phyloP scores from a whole-genome alignment of 2,888 invertebrate species.

The Lampropteryx suffumata region DNA sequence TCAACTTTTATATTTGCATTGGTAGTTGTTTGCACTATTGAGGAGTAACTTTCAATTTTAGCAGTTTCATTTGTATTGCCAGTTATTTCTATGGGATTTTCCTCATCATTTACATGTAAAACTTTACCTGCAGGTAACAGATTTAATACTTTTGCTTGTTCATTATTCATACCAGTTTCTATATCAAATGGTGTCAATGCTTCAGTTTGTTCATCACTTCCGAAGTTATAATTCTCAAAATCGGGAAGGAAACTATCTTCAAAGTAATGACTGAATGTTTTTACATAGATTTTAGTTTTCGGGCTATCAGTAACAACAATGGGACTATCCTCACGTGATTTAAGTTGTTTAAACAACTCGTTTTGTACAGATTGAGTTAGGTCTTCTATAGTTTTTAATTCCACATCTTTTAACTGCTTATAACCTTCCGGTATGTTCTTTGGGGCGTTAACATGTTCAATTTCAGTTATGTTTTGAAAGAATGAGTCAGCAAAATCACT shows the following conservation, averaged over 20 bases:
- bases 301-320: slow-evolving; percentile 42
- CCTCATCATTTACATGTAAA: too few relatives aligned
- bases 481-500: slow-evolving; percentile 45
- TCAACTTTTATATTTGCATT: neutral
- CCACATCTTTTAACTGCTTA: slow-evolving; percentile 39
- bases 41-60: neutral
- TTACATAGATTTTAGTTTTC: slow-evolving; percentile 54
- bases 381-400: slow-evolving; percentile 41
- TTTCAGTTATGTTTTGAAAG: slow-evolving; percentile 35
- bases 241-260: slow-evolving; percentile 32
- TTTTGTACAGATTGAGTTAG: slow-evolving; percentile 50
- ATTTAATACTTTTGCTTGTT: neutral
- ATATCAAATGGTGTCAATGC: neutral
- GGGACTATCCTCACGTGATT: slow-evolving; percentile 24
- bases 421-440: slow-evolving; percentile 37
- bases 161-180: neutral
- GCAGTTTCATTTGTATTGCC: neutral
- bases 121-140: neutral
- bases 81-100: neutral
- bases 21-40: neutral
- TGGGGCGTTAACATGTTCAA: slow-evolving; percentile 35
- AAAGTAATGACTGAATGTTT: slow-evolving; percentile 46
- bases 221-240: slow-evolving; percentile 2
- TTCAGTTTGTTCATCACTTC: neutral
- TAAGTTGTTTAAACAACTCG: slow-evolving; percentile 40